These are phyloP conservation scores for Acanthurus lineatus DNA, from an alignment of 2,797 vertebrate species.

Conservation along the genomic window DNA sequence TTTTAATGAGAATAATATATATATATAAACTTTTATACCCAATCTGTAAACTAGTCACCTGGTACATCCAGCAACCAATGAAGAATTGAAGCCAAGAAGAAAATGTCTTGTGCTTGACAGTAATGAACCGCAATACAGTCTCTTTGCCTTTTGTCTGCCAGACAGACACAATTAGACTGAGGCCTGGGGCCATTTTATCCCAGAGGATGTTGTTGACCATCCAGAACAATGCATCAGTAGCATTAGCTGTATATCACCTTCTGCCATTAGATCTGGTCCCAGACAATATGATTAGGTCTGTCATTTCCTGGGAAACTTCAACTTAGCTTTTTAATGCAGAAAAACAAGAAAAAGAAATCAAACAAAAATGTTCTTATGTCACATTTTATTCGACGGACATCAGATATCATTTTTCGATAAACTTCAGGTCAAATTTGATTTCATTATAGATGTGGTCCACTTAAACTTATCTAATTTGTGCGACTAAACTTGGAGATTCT, in stretches of 20 bases:
- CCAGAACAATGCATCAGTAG: constrained; percentile 41
- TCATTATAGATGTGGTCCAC: background rate
- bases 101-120: constrained; percentile 13
- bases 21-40: background rate
- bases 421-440: background rate
- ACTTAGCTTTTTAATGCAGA: background rate
- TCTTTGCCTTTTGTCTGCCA: constrained; percentile 32
- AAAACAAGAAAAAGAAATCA: background rate
- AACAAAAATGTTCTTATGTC: background rate
- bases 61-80: background rate
- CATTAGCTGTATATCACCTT: constrained; percentile 45
- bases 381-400: background rate
- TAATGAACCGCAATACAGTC: constrained; percentile 30
- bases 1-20: background rate
- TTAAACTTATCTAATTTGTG: background rate
- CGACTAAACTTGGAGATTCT: background rate
- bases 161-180: constrained; percentile 34
- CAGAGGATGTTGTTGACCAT: constrained; percentile 50
- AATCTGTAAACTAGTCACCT: constrained; percentile 9
- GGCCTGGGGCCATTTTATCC: constrained; percentile 24
- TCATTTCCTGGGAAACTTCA: background rate
- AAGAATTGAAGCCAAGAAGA: constrained; percentile 6
- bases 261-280: constrained; percentile 23
- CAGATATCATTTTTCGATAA: background rate
- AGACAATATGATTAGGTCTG: constrained; percentile 6